Evolutionary conservation across 2,797 vertebrate species (phyloP).

Genomic region (Oophaga sylvatica): DNA sequence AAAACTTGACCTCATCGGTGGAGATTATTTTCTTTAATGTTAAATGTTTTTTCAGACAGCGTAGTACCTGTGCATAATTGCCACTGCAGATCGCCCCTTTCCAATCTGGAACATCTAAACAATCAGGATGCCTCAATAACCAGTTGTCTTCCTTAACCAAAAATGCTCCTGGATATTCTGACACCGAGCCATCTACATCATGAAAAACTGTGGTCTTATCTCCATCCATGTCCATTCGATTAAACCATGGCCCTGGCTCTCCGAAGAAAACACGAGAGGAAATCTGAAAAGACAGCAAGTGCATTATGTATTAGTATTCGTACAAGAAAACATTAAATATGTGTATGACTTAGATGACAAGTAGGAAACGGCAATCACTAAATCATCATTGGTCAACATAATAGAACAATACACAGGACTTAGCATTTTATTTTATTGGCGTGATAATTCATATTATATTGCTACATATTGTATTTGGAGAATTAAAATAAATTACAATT

Average conservation of each 20-base stretch:
- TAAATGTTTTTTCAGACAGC: background rate
- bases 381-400: too few species aligned
- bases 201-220: constrained; percentile 96
- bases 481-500: too few species aligned
- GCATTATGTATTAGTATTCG: background rate
- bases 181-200: constrained; percentile 91
- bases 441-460: background rate
- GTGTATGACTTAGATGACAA: background rate
- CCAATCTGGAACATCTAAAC: constrained; percentile 94
- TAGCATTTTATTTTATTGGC: background rate
- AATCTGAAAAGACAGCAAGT: constrained; percentile 77
- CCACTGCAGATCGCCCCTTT: constrained; percentile 93
- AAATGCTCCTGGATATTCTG: constrained; percentile 93
- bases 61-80: constrained; percentile 86
- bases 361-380: too few species aligned
- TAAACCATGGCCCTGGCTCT: constrained; percentile 95
- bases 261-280: constrained; percentile 95
- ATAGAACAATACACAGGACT: too few species aligned
- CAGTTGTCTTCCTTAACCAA: constrained; percentile 95
- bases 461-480: background rate
- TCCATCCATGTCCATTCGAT: constrained; percentile 91
- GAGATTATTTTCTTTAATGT: background rate
- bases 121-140: constrained; percentile 91
- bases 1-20: background rate
- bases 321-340: background rate